These are phyloP conservation scores for Paradoxurus hermaphroditus DNA, from an alignment of 2,113 vertebrate species.

Conservation along the genomic window DNA sequence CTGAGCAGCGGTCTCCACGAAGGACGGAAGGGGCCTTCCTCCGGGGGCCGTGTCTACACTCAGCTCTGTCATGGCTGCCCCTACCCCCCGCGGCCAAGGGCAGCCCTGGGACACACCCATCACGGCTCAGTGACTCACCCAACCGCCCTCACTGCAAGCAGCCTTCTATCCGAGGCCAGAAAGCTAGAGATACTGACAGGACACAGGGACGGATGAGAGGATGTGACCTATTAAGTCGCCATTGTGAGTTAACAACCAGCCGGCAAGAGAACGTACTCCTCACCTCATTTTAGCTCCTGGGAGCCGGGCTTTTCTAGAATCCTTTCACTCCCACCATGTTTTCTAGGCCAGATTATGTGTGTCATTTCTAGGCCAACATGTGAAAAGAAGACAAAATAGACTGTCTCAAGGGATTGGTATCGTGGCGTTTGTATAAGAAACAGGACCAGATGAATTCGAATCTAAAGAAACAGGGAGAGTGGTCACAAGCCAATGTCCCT, in stretches of 20 bases:
- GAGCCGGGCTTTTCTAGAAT: background rate
- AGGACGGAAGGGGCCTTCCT: background rate
- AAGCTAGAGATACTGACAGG: background rate
- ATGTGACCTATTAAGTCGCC: background rate
- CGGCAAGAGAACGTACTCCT: no score
- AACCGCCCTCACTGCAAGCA: background rate
- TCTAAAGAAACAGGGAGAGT: background rate
- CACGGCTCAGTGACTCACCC: background rate
- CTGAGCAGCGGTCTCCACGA: fast-evolving
- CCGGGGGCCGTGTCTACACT: fast-evolving
- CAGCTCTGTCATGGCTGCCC: background rate
- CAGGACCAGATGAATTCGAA: background rate
- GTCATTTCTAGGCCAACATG: background rate
- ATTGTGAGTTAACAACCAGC: fast-evolving
- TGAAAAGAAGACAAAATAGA: no score
- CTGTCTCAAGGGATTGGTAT: fast-evolving
- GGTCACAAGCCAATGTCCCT: fast-evolving
- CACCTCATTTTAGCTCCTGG: fast-evolving
- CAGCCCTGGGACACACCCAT: background rate
- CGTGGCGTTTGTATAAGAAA: background rate
- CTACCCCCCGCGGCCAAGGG: background rate
- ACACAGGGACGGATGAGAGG: background rate
- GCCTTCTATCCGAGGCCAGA: background rate
- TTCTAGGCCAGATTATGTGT: background rate
- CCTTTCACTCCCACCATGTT: fast-evolving